phyloP scores from a whole-genome alignment of 2,888 invertebrate species.

The Apoda limacodes region DNA sequence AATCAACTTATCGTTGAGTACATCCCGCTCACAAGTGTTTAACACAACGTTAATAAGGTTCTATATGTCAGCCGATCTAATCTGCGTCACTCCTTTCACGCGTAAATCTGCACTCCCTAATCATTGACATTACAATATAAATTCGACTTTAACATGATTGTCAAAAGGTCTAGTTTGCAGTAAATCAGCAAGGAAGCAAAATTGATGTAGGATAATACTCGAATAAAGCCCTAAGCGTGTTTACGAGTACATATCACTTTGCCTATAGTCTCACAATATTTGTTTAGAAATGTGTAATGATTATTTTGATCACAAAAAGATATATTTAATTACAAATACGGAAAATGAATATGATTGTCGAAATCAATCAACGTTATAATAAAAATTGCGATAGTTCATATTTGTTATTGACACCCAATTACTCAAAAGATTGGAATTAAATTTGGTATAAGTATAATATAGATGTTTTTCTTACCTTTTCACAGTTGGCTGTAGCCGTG shows the following conservation, averaged over 20 bases:
- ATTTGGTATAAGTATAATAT: slow-evolving; percentile 15
- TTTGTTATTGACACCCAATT: slow-evolving; percentile 1
- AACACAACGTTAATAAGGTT: slow-evolving; percentile 39
- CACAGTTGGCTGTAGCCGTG: slow-evolving; percentile 83
- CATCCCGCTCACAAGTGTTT: slow-evolving; percentile 23
- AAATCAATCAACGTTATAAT: too few relatives aligned
- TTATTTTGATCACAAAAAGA: too few relatives aligned
- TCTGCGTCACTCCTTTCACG: slow-evolving; percentile 43
- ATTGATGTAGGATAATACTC: slow-evolving; percentile 45
- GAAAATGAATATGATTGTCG: too few relatives aligned
- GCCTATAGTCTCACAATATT: too few relatives aligned
- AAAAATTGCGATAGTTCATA: too few relatives aligned
- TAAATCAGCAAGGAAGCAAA: slow-evolving; percentile 26
- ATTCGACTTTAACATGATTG: too few relatives aligned
- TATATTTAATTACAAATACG: too few relatives aligned
- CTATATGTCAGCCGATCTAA: slow-evolving; percentile 44
- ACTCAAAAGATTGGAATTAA: slow-evolving; percentile 4
- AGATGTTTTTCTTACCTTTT: slow-evolving; percentile 59
- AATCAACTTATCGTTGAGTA: too few relatives aligned
- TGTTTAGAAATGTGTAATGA: too few relatives aligned
- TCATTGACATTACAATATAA: too few relatives aligned
- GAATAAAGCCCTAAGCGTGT: slow-evolving; percentile 51
- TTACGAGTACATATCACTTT: too few relatives aligned
- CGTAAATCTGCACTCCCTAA: slow-evolving; percentile 39
- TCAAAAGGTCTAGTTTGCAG: slow-evolving; percentile 40